A percentile compares a stretch with the other conserved stretches of the same genome.
phyloP scores from a whole-genome alignment of 92 coral and sea anemone species.

The Heliopora coerulea region DNA sequence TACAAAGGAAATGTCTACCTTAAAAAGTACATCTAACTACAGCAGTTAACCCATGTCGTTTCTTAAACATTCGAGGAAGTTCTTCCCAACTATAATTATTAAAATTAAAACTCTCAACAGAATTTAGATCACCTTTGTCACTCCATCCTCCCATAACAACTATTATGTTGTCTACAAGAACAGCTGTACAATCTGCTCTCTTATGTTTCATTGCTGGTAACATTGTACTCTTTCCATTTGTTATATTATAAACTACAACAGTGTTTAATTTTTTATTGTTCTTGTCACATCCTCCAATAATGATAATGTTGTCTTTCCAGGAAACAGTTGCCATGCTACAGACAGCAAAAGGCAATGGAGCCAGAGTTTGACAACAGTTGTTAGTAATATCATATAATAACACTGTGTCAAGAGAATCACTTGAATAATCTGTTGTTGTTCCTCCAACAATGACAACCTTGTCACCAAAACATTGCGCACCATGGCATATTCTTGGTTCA shows the following conservation, averaged over 20 bases:
- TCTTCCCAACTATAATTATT: neutral
- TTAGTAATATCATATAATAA: conserved; percentile 5
- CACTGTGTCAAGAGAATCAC: neutral
- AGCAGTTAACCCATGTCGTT: neutral
- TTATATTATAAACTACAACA: neutral
- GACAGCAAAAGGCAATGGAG: conserved; percentile 17
- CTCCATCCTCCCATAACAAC: conserved; percentile 82
- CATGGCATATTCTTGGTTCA: conserved; percentile 4
- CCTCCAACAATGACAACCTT: conserved; percentile 25
- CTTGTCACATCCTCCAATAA: conserved; percentile 11
- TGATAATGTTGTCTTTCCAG: conserved; percentile 1
- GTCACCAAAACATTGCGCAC: conserved; percentile 7
- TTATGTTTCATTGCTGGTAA: conserved; percentile 72
- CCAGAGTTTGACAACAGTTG: neutral
- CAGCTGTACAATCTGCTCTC: conserved; percentile 80
- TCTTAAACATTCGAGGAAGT: neutral
- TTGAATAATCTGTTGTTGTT: neutral
- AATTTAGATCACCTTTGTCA: conserved; percentile 63
- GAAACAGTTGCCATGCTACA: conserved; percentile 30
- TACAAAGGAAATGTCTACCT: conserved; percentile 8
- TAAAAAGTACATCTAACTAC: neutral
- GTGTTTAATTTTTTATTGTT: conserved; percentile 3
- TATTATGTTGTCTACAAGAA: conserved; percentile 53
- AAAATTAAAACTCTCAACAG: conserved; percentile 66
- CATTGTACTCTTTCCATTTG: conserved; percentile 64